Conservation (phyloP, 1,140 invertebrate genomes). For the Leptestheria dahalacensis region DNA sequence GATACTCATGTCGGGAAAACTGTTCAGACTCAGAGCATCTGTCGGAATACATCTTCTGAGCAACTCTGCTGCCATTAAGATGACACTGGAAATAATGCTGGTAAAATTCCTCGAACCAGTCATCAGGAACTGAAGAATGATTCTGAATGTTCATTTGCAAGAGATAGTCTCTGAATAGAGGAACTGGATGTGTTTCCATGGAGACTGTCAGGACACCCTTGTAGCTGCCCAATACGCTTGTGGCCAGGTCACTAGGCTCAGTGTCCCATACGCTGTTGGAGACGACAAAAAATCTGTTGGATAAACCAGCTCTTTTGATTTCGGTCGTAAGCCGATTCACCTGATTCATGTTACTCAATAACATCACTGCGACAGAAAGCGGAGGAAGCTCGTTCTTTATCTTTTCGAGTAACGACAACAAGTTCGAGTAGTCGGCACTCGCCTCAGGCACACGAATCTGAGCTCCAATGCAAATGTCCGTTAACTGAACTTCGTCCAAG, state of each 20-base stretch:
- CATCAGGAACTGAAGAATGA: conserved; percentile 26
- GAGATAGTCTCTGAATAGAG: conserved; percentile 2
- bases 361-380: conserved; percentile 3
- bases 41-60: conserved; percentile 20
- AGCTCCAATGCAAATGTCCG: conserved; percentile 12
- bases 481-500: not conserved
- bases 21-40: conserved; percentile 15
- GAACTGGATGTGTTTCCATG: not conserved
- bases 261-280: not conserved
- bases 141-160: not conserved
- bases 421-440: too few relatives aligned
- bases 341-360: conserved; percentile 1
- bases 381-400: conserved; percentile 1
- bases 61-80: conserved; percentile 21
- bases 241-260: not conserved
- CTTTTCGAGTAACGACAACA: not conserved
- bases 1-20: conserved; percentile 15
- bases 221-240: not conserved
- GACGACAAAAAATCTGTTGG: conserved; percentile 1
- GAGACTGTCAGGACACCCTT: conserved; percentile 7
- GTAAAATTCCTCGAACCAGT: conserved; percentile 34
- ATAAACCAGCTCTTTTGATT: not conserved
- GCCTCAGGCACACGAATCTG: conserved; percentile 1
- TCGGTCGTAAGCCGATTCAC: not conserved
- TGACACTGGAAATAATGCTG: conserved; percentile 28